phyloP scores from a whole-genome alignment of 2,113 vertebrate genomes.

The Mustela nigripes region DNA sequence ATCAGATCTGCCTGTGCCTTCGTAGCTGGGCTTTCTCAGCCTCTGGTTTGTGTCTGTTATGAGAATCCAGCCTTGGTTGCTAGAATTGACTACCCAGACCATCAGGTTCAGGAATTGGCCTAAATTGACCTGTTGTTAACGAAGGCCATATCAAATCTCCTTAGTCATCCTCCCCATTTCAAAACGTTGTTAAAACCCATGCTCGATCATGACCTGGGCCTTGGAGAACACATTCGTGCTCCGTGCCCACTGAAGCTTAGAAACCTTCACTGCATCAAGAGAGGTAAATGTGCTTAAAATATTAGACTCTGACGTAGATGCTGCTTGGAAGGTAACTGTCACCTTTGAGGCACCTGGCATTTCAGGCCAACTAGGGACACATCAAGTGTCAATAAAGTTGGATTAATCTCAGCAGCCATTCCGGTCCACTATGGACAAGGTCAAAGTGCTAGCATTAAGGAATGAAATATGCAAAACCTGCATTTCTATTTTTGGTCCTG shows the following conservation, averaged over 20 bases:
- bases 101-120: not conserved
- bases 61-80: not conserved
- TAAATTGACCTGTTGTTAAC: not conserved
- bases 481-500: constrained; percentile 82
- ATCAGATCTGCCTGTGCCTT: not conserved
- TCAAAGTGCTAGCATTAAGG: constrained; percentile 47
- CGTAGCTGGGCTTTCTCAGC: not conserved
- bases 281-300: constrained; percentile 8
- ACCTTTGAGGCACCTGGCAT: constrained; percentile 25
- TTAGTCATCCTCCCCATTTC: not conserved
- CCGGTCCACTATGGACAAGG: constrained; percentile 27
- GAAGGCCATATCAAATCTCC: not conserved
- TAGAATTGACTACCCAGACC: not conserved
- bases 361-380: not conserved
- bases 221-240: not conserved
- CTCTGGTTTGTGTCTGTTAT: not conserved
- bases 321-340: constrained; percentile 18
- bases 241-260: not conserved
- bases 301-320: not conserved
- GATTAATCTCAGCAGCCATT: not conserved
- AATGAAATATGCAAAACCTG: constrained; percentile 78
- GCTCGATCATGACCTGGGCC: not conserved
- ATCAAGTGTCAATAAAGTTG: constrained; percentile 1
- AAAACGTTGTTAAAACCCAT: constrained; percentile 23
- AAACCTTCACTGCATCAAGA: not conserved